Percentiles rank a stretch among this genome's conserved stretches.
Conservation (phyloP, 2,888 invertebrate genomes). For the Tenodera sinensis region DNA sequence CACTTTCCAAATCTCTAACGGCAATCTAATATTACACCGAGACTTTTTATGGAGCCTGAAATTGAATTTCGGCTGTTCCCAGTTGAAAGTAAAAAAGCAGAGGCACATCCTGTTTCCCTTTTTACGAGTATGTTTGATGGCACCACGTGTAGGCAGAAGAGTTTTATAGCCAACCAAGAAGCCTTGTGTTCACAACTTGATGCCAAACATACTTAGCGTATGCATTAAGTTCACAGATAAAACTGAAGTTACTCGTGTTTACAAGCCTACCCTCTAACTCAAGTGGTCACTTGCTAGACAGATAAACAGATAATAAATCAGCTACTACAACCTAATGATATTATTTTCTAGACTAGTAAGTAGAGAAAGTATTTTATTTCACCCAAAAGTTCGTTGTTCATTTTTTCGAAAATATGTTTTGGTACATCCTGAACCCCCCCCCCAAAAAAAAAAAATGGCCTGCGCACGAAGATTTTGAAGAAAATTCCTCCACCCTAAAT, state of each 20-base stretch:
- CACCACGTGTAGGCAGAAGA: background rate
- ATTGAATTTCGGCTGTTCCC: background rate
- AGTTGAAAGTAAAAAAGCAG: background rate
- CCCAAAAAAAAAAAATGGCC: too few species aligned
- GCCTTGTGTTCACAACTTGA: background rate
- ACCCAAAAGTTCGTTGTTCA: too few species aligned
- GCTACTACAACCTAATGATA: too few species aligned
- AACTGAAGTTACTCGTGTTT: background rate
- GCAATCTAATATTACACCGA: too few species aligned
- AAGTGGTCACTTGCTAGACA: background rate
- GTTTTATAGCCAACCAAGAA: background rate
- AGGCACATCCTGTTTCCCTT: background rate
- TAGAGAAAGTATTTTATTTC: too few species aligned
- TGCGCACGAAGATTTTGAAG: too few species aligned
- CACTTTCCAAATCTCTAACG: background rate
- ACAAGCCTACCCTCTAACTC: background rate
- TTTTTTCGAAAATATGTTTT: too few species aligned
- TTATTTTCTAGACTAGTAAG: too few species aligned
- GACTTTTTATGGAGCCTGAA: background rate
- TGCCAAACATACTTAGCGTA: background rate
- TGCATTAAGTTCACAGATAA: background rate
- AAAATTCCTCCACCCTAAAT: too few species aligned
- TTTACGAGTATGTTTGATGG: background rate
- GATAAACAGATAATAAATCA: too few species aligned
- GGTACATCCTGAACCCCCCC: too few species aligned